Evolutionary conservation across 2,888 invertebrate species (phyloP).

Genomic region (Brassicogethes aeneus): DNA sequence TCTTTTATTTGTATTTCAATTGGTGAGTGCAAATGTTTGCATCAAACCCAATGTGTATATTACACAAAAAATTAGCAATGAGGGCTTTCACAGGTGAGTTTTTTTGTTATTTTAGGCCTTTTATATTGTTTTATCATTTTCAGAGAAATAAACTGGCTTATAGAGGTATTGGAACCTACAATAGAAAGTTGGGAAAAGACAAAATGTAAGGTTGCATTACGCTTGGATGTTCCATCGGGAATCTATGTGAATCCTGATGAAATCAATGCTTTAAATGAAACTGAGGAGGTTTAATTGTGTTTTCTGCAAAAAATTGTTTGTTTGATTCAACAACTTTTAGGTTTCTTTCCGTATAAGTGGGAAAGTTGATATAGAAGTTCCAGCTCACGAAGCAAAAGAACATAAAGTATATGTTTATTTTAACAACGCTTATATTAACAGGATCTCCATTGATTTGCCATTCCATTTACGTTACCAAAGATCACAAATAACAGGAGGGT

Average conservation of each 20-base stretch:
- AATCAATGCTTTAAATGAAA: constrained; percentile 35
- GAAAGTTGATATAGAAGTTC: constrained; percentile 38
- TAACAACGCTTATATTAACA: constrained; percentile 25
- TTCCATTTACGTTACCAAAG: constrained; percentile 44
- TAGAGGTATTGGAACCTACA: constrained; percentile 34
- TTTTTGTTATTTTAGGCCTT: constrained; percentile 1
- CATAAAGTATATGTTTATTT: constrained; percentile 36
- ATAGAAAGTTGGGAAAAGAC: constrained; percentile 20
- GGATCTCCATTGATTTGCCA: constrained; percentile 36
- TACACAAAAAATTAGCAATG: constrained; percentile 41
- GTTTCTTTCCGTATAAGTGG: constrained; percentile 33
- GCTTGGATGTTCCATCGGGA: constrained; percentile 33
- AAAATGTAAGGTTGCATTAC: constrained; percentile 32
- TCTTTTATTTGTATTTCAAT: no score
- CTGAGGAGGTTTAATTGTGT: constrained; percentile 17
- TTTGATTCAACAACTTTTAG: constrained; percentile 16
- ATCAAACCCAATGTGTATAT: constrained; percentile 32
- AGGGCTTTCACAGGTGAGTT: constrained; percentile 42
- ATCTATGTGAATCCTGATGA: constrained; percentile 42
- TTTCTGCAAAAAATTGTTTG: constrained; percentile 3
- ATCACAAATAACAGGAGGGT: constrained; percentile 41
- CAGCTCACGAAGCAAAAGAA: constrained; percentile 35
- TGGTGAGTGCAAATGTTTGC: constrained; percentile 20
- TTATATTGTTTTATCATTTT: constrained; percentile 13
- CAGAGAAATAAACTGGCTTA: constrained; percentile 40